Evolutionary conservation across 2,888 invertebrate species (phyloP), one percentile per base, ranked within the genome.

Genomic region (Agrochola macilenta): DNA sequence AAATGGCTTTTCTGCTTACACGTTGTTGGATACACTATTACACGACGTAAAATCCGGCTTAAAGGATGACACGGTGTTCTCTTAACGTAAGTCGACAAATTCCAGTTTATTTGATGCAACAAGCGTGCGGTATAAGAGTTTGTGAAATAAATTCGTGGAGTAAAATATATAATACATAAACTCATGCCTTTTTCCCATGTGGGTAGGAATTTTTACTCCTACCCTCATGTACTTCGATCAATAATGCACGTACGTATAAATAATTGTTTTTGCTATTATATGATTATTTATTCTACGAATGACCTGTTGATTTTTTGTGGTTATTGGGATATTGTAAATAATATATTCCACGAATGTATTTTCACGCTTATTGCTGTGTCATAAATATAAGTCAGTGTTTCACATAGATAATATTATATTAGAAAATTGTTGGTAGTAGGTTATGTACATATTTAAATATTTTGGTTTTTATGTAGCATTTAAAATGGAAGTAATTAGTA

Each of bases 11-110:
- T 72, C 35, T 72, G 46, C 12, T 43, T 17, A 23, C 54, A 58
- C 30, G 12, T 43, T 65, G 79, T 60, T 46, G 39, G 65, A 43
- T 52, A 46, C 64, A 57, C 43, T 39, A 80, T 69, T 23, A 54
- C 52, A 26, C 60, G 58, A 74, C 57, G 23, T 75, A 73, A 69
- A 75, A 78, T 78, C 81, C 78, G 63, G 84, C 84, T 83, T 81
- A 81, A 66, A 81, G 72, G 81, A 83, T 83, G 84, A 75, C 74
- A 72, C 72, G 54, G 20, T 30, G 52, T 65, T n/a, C 69, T 75
- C 74, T 43, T 60, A 72, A 78, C 60, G 20, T 73, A 74, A 70
- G 69, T 60, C 66, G 78, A 83, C 81, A 78, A 75, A 83, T 81
- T 63, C 65, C 26, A 12, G 58, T 81, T 43, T 57, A 70, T 73